These are phyloP conservation scores for Halichondria panicea DNA, from an alignment of 37 sponge, comb jelly and placozoan species.

Conservation along the genomic window DNA sequence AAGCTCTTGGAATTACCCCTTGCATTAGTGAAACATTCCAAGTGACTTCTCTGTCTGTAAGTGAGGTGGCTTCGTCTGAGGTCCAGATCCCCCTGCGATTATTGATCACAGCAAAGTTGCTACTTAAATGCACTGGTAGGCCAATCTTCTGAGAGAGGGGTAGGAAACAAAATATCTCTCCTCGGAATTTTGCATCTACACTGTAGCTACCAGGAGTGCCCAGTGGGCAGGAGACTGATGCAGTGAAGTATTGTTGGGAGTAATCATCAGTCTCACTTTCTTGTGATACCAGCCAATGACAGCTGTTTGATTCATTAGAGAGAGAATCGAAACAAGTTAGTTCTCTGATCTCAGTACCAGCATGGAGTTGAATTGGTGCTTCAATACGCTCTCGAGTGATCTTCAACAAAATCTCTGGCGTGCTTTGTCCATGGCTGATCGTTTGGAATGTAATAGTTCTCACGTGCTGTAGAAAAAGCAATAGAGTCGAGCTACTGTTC, in stretches of 20 bases:
- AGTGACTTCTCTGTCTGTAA: constrained; percentile 12
- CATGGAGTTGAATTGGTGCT: no score
- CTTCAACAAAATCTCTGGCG: not conserved
- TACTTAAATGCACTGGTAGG: constrained; percentile 71
- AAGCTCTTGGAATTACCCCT: constrained; percentile 41
- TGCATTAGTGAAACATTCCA: constrained; percentile 57
- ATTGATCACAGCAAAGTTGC: constrained; percentile 67
- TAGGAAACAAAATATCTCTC: constrained; percentile 53
- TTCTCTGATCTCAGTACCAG: no score
- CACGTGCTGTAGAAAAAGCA: constrained; percentile 52
- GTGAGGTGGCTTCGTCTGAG: not conserved
- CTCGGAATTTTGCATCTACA: not conserved
- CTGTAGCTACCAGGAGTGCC: no score
- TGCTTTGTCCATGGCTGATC: constrained; percentile 6
- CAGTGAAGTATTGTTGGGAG: no score
- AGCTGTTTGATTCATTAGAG: no score
- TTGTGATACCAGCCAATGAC: no score
- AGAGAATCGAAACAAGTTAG: no score
- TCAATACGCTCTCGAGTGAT: no score
- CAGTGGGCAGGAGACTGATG: no score
- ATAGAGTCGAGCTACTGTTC: constrained; percentile 35
- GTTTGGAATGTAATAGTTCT: constrained; percentile 26
- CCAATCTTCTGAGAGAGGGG: constrained; percentile 52
- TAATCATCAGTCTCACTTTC: no score
- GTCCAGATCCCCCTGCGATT: constrained; percentile 78